Evolutionary conservation across 1,140 invertebrate species (phyloP), one percentile per base, ranked within the genome.

Genomic region (Microplitis demolitor): DNA sequence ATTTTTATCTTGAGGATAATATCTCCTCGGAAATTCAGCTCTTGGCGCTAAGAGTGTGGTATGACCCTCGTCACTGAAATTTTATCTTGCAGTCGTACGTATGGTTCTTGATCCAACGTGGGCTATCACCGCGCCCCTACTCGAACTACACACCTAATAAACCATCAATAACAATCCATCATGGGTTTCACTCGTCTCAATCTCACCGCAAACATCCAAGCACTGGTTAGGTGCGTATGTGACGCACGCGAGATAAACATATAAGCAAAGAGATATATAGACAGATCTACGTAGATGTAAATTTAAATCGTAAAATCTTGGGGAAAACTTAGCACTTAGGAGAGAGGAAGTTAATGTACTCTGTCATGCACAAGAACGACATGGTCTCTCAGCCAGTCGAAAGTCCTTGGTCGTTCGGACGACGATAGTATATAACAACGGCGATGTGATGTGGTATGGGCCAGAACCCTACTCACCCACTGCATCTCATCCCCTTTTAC

Each of bases 291-390:
- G 74, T 79, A 77, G 77, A 79, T 77, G 79, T 78, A 11, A 78
- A 73, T 78, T 80, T 83, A 83, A 84, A 24, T 1, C 24, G 84
- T 84, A 81, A 82, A 84, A 86, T 86, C 83, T 85, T 85, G 77
- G 78, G 24, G 77, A 80, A 85, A 86, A 86, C 84, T 85, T 85
- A 81, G 79, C 85, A 86, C 84, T 86, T 86, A 85, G 82, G 77
- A 77, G 79, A 78, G 81, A 80, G 81, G 78, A 79, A 83, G 84
- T 85, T 85, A 84, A 84, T 85, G 84, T 80, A 84, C 79, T 77
- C 78, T 77, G 4, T 11, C 16, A 14, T 56, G 33, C 63, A 64
- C 24, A 69, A 62, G 63, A 56, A 77, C 66, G 66, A 73, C 71
- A 11, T 9, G 8, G 5, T 31, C 14, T 58, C 8, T 24, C 16